Base-by-base conservation (phyloP, 2,888 invertebrate species). In the Platynereis dumerilii region DNA sequence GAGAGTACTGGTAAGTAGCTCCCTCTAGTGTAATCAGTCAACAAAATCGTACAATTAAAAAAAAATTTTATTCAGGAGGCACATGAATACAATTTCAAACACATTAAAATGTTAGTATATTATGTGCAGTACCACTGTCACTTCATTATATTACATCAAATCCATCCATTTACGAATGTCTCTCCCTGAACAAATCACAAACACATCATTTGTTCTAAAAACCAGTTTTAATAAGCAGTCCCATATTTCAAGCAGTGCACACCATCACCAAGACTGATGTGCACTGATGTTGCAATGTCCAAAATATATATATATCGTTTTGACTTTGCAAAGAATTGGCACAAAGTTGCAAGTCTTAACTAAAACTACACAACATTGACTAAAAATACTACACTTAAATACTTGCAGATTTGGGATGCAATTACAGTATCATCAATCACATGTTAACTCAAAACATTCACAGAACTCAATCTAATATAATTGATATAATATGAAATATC, bases 281-380 rank as follows among this genome's bases (percentile, higher is more conserved):
- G 48, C 48, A 48, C 17, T 48, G 48, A 22, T 48, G 48, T 48
- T 48, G 48, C 48, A 48, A 48, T 48, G 48, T 48, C 48, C 48
- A 48, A 48, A 48, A 48, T 48, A 48, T 42, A n/a, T n/a, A 48
- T 48, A 48, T n/a, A 22, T 48, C 48, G n/a, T 48, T 22, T n/a
- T 22, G 22, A 48, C 48, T 48, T 48, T 48, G 48, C 48, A 48
- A 48, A 48, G 48, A 48, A 48, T 48, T 48, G 48, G 48, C 48
- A 48, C 48, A 48, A 48, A 48, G 48, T 48, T 48, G 48, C 48
- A 48, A 48, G 48, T 48, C 48, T 48, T 48, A 48, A 48, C 48
- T 48, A 48, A 48, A 48, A 48, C 22, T 48, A 20, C n/a, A 20
- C 22, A 48, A 48, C 48, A 48, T 48, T 22, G 20, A 22, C n/a